Evolutionary conservation across 2,113 vertebrate species (phyloP).

Genomic region (Zeus faber): DNA sequence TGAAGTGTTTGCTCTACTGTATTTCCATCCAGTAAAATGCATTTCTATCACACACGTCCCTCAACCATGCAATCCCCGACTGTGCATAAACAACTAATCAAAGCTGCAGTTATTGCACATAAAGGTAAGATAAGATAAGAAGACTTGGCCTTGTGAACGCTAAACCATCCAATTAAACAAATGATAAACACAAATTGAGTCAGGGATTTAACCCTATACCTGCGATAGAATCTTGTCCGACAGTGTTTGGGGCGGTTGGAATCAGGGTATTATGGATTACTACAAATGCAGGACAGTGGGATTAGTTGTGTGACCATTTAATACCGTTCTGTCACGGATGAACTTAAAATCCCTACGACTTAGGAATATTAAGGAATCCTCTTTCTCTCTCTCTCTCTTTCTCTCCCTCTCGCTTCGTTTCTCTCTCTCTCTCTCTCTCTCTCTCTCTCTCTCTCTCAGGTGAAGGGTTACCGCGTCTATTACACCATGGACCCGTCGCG

Average conservation of each 20-base stretch:
- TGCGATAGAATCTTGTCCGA: constrained; percentile 21
- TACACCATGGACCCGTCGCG: constrained; percentile 94
- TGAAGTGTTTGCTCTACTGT: too few species aligned
- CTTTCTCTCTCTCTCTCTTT: background rate
- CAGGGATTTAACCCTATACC: constrained; percentile 26
- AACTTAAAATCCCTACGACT: constrained; percentile 25
- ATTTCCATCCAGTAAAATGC: too few species aligned
- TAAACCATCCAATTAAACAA: too few species aligned
- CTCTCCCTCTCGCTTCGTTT: background rate
- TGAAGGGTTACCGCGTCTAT: constrained; percentile 92
- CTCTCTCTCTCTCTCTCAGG: constrained; percentile 55
- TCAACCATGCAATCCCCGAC: too few species aligned
- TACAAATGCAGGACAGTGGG: constrained; percentile 24
- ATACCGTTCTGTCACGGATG: constrained; percentile 18
- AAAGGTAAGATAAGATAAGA: too few species aligned
- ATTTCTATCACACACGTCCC: too few species aligned
- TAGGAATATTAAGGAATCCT: too few species aligned
- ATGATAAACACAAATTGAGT: constrained; percentile 16
- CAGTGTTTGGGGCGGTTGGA: constrained; percentile 19
- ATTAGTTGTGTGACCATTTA: constrained; percentile 43
- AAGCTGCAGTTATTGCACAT: too few species aligned
- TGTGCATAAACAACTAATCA: too few species aligned
- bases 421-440: constrained; percentile 4
- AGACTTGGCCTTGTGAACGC: too few species aligned
- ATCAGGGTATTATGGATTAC: constrained; percentile 53